Base-by-base conservation (phyloP, 2,113 vertebrate species). In the Lampris incognitus region DNA sequence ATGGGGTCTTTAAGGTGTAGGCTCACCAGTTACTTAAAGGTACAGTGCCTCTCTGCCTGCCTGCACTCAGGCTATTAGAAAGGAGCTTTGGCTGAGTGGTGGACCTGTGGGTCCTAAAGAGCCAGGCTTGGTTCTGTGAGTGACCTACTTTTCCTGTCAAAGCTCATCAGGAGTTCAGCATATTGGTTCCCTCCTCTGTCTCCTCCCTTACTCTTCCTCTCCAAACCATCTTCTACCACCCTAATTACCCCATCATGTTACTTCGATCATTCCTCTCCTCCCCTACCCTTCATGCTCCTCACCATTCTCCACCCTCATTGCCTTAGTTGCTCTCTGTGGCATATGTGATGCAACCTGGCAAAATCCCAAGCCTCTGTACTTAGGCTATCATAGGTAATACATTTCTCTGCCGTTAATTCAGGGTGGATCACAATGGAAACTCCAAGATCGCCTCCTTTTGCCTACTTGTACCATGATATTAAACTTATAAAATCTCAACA, bases 111-210 rank as follows among this genome's bases (percentile, higher is more conserved):
- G 61, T 37, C 38, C 40, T 65, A 38, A 59, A 51, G 73, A 69
- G 57, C 72, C 24, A 36, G 50, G 54, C 65, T 49, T 39, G 49
- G 66, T 60, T 83, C 36, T 55, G 13, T 66, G 42, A 75, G 55
- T 88, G 88, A 80, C 88, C 87, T 80, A 84, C 68, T 87, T 90
- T 64, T 51, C 39, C 51, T 57, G 78, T 52, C 69, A 72, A 70
- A 72, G 83, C 80, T 85, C 74, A 81, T 77, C 73, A 71, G 75
- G 73, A 81, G 84, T 83, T 85, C 78, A 87, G 76, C 74, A 61
- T 67, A 49, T 64, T 58, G 62, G 24, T 56, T 58, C 48, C 46
- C 37, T 38, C 9, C 9, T 66, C 62, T 24, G 3, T 79, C 58
- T 74, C 60, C 71, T 49, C 48, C 67, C 66, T 69, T 60, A 39